Conservation (phyloP, 2,113 vertebrate genomes). For the Carassius auratus region DNA sequence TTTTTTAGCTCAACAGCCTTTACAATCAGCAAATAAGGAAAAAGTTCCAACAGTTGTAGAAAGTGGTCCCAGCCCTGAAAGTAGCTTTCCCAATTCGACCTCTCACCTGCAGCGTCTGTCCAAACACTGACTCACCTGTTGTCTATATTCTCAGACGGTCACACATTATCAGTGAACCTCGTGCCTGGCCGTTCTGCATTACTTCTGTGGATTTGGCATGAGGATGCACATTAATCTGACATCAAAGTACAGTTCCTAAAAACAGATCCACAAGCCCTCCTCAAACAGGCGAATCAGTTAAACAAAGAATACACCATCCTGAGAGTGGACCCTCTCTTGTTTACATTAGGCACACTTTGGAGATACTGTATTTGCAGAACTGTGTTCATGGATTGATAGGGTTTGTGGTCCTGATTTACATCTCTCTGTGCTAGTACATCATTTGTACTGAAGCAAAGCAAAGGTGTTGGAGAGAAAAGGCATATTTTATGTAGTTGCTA, state of each 20-base stretch:
- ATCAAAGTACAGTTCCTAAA: slow-evolving; percentile 22
- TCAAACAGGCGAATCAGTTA: background rate
- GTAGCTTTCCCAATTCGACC: slow-evolving; percentile 58
- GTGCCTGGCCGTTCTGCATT: slow-evolving; percentile 55
- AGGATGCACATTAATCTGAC: slow-evolving; percentile 49
- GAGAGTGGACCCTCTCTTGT: too few species aligned
- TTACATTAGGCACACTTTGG: too few species aligned
- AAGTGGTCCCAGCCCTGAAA: background rate
- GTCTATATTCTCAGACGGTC: slow-evolving; percentile 53
- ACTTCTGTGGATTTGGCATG: slow-evolving; percentile 51
- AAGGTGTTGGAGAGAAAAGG: background rate
- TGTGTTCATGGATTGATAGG: slow-evolving; percentile 24
- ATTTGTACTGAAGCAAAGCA: slow-evolving; percentile 25
- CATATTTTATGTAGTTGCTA: slow-evolving; percentile 14
- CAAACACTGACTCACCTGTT: slow-evolving; percentile 68
- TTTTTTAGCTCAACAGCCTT: background rate
- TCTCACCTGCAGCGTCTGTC: slow-evolving; percentile 51
- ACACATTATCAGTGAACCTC: slow-evolving; percentile 50
- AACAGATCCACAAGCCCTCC: background rate
- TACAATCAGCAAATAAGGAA: slow-evolving; percentile 44
- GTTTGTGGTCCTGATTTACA: slow-evolving; percentile 35
- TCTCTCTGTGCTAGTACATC: background rate
- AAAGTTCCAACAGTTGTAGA: slow-evolving; percentile 45
- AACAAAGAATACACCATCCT: background rate
- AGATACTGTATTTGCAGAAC: background rate